Base-by-base conservation (phyloP, 2,113 vertebrate genomes). In the Sylvilagus bachmani region DNA sequence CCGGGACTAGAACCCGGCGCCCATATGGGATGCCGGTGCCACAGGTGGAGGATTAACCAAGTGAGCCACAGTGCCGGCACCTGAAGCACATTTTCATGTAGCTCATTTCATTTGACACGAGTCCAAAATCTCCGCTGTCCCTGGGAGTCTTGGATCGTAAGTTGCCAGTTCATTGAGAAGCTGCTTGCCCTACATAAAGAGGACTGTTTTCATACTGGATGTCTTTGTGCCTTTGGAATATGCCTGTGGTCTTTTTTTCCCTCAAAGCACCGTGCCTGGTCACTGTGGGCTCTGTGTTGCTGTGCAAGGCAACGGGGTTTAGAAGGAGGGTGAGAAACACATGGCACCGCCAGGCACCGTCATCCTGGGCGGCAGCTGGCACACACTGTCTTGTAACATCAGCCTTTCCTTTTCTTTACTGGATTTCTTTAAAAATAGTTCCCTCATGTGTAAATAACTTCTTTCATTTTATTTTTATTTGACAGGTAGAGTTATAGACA, bases 371-470 rank as follows among this genome's bases (percentile, higher is more conserved):
- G 61, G 21, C 75, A 62, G 31, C 44, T 79, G 36, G 64, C 51
- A 24, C 64, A 64, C 58, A 53, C 70, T 4, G 17, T 69, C 67
- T 83, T 51, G 38, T 74, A 74, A 91, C 38, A 44, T 93, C 75
- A 89, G 66, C 78, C 64, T 89, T 66, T 33, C 69, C 58, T 88
- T 64, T 83, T 86, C 86, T 36, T 86, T 91, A 78, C 86, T 74
- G n/a, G 27, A 69, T 62, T 89, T 93, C 80, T 90, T 84, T 61
- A 44, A 67, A 67, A 89, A 87, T 25, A 49, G 62, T 95, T 91
- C 49, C 81, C 33, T 62, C 82, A 75, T 9, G 51, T 78, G 89
- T 95, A 93, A 92, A 88, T 87, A 89, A 84, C 81, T 71, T 93
- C 44, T 44, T 44, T 44, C 5, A 1, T 44, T 44, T 44, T 44